Base-by-base conservation (phyloP, 2,113 vertebrate genomes). In the Malaclemys terrapin region DNA sequence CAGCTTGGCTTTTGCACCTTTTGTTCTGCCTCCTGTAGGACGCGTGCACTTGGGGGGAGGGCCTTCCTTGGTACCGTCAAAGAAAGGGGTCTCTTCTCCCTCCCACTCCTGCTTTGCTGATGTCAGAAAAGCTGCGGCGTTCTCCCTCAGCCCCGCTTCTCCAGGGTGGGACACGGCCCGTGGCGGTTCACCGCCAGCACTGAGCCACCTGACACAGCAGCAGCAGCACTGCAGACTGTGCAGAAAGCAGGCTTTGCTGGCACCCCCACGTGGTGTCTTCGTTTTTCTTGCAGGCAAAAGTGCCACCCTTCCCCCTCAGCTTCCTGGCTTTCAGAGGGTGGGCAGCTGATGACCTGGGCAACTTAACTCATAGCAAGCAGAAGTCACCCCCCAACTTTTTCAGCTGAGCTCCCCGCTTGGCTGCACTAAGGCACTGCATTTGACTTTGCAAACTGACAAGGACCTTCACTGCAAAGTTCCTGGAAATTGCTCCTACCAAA, bases 341-440 rank as follows among this genome's bases (percentile, higher is more conserved):
- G 6, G 45, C 75, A 27, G 42, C 38, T 25, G 25, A 47, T 49
- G 27, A 19, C 35, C 16, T 2, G 2, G n/a, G 27, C 1, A 10
- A 50, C 49, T 10, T 49, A 49, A 62, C 79, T 89, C 81, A 54
- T 2, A 2, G 56, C 56, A 11, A 2, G 10, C 35, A 53, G 50
- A 7, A 31, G n/a, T 29, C 75, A 47, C 24, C 42, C 11, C 10
- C 24, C 42, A 45, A 42, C 24, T 45, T 76, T 24, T 42, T 27
- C 38, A 38, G 72, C 72, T 7, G 9, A 76, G 4, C 35, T 42
- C 49, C 49, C 53, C 4, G 5, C 84, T 53, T 17, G 7, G 50
- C 53, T 19, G 17, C 3, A 25, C 24, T 3, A 38, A 3, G 1
- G 50, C 10, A 3, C 50, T 1, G 1, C 2, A 3, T 59, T 25